Evolutionary conservation across 2,888 invertebrate genomes (phyloP), one percentile per base, ranked within the genome.

Genomic region (Cataglyphis livida): DNA sequence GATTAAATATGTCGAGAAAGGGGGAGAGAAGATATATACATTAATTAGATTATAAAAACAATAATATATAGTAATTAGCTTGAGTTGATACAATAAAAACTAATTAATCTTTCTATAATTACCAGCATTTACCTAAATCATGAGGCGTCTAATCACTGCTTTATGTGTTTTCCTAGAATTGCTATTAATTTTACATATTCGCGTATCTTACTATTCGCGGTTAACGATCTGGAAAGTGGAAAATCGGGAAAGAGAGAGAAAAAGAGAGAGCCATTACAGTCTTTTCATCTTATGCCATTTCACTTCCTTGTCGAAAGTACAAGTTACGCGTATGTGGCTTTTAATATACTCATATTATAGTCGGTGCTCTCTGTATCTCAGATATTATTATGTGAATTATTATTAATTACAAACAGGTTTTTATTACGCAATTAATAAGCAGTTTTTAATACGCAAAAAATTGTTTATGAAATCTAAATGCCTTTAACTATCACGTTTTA

Each of bases 221-320:
- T 21, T 65, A 54, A 75, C 25, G 51, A 65, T 51, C 35, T 65
- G 35, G 65, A 75, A 75, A 65, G 65, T 18, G 65, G 38, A 65
- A 75, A 75, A 75, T 65, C 51, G 18, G 41, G 12, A 51, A n/a
- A 48, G 2, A n/a, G 7, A 48, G 48, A 48, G 2, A 48, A 18
- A 48, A 1, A 48, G 44, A 44, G 44, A 44, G 44, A 64, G 51
- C 12, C 25, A 2, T 10, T 15, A 74, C 28, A 35, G 64, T 35
- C 25, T 38, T 7, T 35, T 75, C 48, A 75, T 65, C 35, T 25
- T 25, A 7, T 12, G 7, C 18, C 12, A 75, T 75, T 65, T 75
- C 48, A 75, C 65, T 75, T 75, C 65, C 75, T 75, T 18, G 9
- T 75, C 21, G 35, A 75, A 25, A 65, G 25, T 32, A 32, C 35